These are phyloP conservation scores for Rhagophthalmus giganteus DNA, from an alignment of 2,888 invertebrate genomes.

Conservation along the genomic window DNA sequence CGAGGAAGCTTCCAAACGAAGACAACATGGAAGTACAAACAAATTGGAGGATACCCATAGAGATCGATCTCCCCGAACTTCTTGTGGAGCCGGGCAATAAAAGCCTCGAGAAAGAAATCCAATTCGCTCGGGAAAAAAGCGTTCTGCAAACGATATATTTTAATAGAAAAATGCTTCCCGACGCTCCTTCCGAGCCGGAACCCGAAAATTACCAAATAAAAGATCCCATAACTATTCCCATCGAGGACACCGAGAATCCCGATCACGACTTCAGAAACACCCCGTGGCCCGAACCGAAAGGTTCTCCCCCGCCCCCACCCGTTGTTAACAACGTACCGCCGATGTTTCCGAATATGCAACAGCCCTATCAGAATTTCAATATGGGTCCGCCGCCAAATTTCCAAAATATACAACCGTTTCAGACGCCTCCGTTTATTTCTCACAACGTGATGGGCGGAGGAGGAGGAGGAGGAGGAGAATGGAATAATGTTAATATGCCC, in stretches of 20 bases:
- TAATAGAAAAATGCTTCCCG: constrained; percentile 81
- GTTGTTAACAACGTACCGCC: constrained; percentile 46
- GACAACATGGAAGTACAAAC: constrained; percentile 83
- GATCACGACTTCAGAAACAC: constrained; percentile 78
- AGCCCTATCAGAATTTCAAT: constrained; percentile 15
- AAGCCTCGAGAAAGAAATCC: constrained; percentile 85
- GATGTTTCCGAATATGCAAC: constrained; percentile 48
- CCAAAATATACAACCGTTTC: constrained; percentile 47
- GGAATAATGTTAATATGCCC: constrained; percentile 54
- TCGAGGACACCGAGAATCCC: constrained; percentile 86
- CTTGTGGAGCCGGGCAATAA: constrained; percentile 72
- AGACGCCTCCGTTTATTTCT: constrained; percentile 48
- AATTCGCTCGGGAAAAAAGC: constrained; percentile 83
- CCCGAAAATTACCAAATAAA: constrained; percentile 74
- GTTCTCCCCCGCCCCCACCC: constrained; percentile 58
- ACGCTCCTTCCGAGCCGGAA: constrained; percentile 85
- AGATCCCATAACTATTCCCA: constrained; percentile 82
- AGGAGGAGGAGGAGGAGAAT: constrained; percentile 47
- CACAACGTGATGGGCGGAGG: constrained; percentile 30
- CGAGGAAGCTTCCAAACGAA: constrained; percentile 73
- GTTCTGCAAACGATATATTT: constrained; percentile 83
- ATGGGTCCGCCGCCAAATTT: constrained; percentile 26
- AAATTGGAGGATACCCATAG: constrained; percentile 72
- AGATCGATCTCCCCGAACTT: constrained; percentile 70
- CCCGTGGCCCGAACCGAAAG: constrained; percentile 85